phyloP scores from a whole-genome alignment of 2,113 vertebrate species.

The Eclectus roratus region DNA sequence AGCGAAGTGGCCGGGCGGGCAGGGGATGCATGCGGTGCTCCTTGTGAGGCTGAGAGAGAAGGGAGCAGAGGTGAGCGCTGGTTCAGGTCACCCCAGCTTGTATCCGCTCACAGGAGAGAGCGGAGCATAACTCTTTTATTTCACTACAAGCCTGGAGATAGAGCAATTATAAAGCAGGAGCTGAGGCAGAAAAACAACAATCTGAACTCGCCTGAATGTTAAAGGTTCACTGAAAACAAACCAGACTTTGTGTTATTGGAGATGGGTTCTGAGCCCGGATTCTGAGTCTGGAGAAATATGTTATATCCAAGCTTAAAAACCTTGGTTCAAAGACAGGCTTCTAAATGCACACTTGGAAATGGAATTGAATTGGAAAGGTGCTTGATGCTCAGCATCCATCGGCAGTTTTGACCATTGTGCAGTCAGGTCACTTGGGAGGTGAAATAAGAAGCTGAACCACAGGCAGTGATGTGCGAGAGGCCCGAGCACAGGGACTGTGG shows the following conservation, averaged over 20 bases:
- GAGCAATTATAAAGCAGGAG: neutral
- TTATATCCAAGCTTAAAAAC: neutral
- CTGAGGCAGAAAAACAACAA: neutral
- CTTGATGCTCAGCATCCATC: neutral
- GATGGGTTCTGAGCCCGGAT: neutral
- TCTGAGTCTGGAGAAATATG: neutral
- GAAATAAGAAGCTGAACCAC: neutral
- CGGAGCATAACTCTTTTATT: neutral
- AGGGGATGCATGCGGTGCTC: conserved; percentile 76
- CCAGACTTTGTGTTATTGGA: neutral
- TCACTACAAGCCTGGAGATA: neutral
- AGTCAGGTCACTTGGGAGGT: neutral
- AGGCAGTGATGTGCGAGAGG: neutral
- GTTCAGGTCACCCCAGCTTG: neutral
- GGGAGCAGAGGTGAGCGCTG: neutral
- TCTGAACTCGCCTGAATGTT: neutral
- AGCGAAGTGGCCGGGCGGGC: conserved; percentile 75
- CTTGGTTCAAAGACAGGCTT: neutral
- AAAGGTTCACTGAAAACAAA: neutral
- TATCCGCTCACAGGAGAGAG: neutral
- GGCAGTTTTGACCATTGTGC: neutral
- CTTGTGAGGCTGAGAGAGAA: conserved; percentile 68
- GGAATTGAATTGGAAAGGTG: neutral
- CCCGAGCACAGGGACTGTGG: neutral
- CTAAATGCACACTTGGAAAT: neutral